Base-by-base conservation (phyloP, 2,113 vertebrate species). In the Aegypius monachus region DNA sequence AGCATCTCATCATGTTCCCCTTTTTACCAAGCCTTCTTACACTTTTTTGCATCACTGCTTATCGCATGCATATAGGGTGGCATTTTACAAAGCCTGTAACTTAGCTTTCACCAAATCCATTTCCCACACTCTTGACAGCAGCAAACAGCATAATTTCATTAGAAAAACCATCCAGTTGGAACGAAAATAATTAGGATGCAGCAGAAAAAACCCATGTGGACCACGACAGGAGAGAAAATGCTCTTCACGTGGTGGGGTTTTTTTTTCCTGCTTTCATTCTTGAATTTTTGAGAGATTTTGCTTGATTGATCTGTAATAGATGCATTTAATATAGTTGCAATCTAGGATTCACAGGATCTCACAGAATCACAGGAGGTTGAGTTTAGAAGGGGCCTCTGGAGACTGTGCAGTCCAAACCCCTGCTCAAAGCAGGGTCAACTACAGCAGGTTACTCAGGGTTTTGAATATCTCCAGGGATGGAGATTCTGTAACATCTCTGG, bases 131-230 rank as follows among this genome's bases (percentile, higher is more conserved):
- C 4, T 0, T 79, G 56, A 91, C 21, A 81, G 52, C 73, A 89
- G 65, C 75, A 79, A 87, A 15, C 21, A 68, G 21, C 25, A 47
- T 59, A 52, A 80, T 93, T 91, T 95, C 52, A 82, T 94, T 94
- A 90, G 66, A 56, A 94, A 96, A 96, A 9, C 13, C 52, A 72
- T 68, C 52, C 73, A 87, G 23, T 75, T 85, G 78, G 81, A 96
- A 95, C 4, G 4, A 87, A 94, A 95, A 67, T 90, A 85, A 93
- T 94, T 91, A 68, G 40, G 81, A 90, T 89, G 32, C 36, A 56
- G 61, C 50, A 74, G 36, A 11, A 88, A 75, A 48, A 88, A 65
- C 36, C 72, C 42, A 22, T 23, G 26, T 67, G 61, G 70, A 81
- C 29, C 7, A 32, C 20, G 42, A 68, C 21, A 89, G 38, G 56